A percentile compares a stretch with the other conserved stretches of the same genome.
Evolutionary conservation across 2,797 vertebrate species (phyloP).

Genomic region (Tympanoctomys barrerae): DNA sequence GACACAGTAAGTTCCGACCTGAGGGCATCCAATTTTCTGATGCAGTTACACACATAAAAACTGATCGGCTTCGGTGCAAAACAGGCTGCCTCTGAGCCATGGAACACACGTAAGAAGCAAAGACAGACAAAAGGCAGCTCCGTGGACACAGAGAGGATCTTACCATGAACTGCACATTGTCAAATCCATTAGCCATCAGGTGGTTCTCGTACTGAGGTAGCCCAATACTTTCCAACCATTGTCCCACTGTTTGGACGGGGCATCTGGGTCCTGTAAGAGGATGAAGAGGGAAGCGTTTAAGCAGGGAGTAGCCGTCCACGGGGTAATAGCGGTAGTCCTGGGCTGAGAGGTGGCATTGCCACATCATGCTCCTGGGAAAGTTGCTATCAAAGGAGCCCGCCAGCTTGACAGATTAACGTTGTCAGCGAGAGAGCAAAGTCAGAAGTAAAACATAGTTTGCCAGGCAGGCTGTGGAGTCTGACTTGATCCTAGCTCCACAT

Average conservation of each 20-base stretch:
- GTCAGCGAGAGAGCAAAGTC: slow-evolving; percentile 88
- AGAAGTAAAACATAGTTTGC: slow-evolving; percentile 91
- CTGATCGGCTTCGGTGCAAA: slow-evolving; percentile 82
- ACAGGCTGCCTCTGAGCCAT: slow-evolving; percentile 84
- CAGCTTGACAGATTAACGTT: slow-evolving; percentile 93
- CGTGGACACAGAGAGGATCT: slow-evolving; percentile 89
- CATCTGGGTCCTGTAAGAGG: slow-evolving; percentile 99
- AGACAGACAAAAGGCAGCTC: slow-evolving; percentile 88
- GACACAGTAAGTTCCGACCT: slow-evolving; percentile 78
- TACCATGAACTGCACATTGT: slow-evolving; percentile 99
- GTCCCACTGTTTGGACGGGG: slow-evolving; percentile 98
- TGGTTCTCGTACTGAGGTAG: slow-evolving; percentile 99
- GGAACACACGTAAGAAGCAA: slow-evolving; percentile 84
- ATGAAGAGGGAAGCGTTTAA: slow-evolving; percentile 99
- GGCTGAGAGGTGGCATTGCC: slow-evolving; percentile 99
- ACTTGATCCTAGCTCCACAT: slow-evolving; percentile 90
- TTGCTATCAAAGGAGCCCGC: slow-evolving; percentile 99
- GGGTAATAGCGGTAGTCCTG: slow-evolving; percentile 99
- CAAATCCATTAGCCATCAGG: slow-evolving; percentile 99
- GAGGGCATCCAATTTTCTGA: slow-evolving; percentile 79
- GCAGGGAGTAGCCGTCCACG: slow-evolving; percentile 98
- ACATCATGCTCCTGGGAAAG: slow-evolving; percentile 98
- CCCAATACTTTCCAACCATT: slow-evolving; percentile 99
- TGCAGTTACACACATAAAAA: slow-evolving; percentile 79
- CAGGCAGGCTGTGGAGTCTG: slow-evolving; percentile 86